Evolutionary conservation across 1,140 invertebrate species (phyloP).

Genomic region (Penaeus vannamei): DNA sequence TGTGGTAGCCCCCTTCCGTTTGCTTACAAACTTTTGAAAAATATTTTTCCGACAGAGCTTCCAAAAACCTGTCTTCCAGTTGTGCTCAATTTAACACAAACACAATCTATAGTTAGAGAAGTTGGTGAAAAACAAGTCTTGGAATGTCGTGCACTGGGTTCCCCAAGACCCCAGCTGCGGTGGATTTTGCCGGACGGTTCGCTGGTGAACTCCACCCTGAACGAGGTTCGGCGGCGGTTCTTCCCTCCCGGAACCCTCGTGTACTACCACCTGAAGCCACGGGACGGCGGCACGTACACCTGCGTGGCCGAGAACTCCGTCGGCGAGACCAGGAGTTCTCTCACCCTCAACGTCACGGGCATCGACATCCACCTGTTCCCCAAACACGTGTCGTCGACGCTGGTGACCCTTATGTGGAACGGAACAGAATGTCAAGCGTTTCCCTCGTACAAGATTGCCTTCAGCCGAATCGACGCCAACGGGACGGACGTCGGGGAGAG

Average conservation of each 20-base stretch:
- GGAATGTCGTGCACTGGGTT: conserved; percentile 73
- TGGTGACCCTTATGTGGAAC: conserved; percentile 73
- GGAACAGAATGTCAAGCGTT: conserved; percentile 72
- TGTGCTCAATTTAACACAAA: conserved; percentile 61
- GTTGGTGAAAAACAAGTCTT: conserved; percentile 72
- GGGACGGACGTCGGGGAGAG: conserved; percentile 70
- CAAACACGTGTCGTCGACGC: conserved; percentile 70
- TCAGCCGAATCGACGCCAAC: conserved; percentile 67
- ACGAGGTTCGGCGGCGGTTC: conserved; percentile 70
- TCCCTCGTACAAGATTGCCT: conserved; percentile 72
- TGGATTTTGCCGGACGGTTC: conserved; percentile 73
- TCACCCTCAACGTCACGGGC: conserved; percentile 69
- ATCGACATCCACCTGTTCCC: conserved; percentile 72
- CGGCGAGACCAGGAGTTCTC: conserved; percentile 62
- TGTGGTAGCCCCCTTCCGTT: conserved; percentile 70
- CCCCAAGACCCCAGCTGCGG: conserved; percentile 71
- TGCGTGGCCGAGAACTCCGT: conserved; percentile 70
- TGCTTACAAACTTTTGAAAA: conserved; percentile 69
- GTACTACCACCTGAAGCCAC: conserved; percentile 70
- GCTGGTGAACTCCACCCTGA: conserved; percentile 69
- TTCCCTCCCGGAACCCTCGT: conserved; percentile 70
- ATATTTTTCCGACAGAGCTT: conserved; percentile 69
- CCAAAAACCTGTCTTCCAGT: conserved; percentile 66
- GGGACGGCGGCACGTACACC: conserved; percentile 69
- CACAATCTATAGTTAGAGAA: conserved; percentile 69